Base-by-base conservation (phyloP, 2,113 vertebrate genomes). In the Collichthys lucidus region DNA sequence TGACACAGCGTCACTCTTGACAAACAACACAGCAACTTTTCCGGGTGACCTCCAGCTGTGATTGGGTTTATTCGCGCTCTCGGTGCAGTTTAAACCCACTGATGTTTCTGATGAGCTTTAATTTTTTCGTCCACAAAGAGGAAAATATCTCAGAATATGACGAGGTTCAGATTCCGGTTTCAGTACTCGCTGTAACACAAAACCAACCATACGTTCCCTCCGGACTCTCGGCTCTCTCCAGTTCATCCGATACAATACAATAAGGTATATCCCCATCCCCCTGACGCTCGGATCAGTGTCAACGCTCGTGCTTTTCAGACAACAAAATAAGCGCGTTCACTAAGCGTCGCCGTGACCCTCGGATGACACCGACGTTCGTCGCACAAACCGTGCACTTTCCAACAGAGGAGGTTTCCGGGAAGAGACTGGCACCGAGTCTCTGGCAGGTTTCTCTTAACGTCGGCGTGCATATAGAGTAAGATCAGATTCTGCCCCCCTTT, bases 401-500 rank as follows among this genome's bases (percentile, higher is more conserved):
- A 60, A 80, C 57, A 46, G 67, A 4, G 2, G 22, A 22, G n/a
- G 75, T 60, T 93, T 90, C 85, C 67, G 73, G 88, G 85, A 92
- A 90, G 62, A 31, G 42, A 59, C 19, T 56, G 75, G 79, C 77
- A 24, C 22, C 24, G 20, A 83, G 29, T 86, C 84, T 68, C 42
- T 1, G 75, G 42, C 66, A 55, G 62, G 84, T 85, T 84, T 70
- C 79, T 89, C 82, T 80, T 89, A 88, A 87, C 31, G 72, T 70
- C 77, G 56, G 68, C 17, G 35, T 70, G 81, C 78, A 86, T 75
- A 66, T 83, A 90, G 71, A 83, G 61, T 65, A 19, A 79, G 86
- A 85, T 88, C 89, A 76, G 60, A 84, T 91, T 89, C 86, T 89
- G 74, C 83, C 71, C 57, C 80, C 44, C 57, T 71, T 89, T 82